A percentile compares a stretch with the other conserved stretches of the same genome.
phyloP scores from a whole-genome alignment of 1,140 invertebrate species.

The Rhopalosiphum padi region DNA sequence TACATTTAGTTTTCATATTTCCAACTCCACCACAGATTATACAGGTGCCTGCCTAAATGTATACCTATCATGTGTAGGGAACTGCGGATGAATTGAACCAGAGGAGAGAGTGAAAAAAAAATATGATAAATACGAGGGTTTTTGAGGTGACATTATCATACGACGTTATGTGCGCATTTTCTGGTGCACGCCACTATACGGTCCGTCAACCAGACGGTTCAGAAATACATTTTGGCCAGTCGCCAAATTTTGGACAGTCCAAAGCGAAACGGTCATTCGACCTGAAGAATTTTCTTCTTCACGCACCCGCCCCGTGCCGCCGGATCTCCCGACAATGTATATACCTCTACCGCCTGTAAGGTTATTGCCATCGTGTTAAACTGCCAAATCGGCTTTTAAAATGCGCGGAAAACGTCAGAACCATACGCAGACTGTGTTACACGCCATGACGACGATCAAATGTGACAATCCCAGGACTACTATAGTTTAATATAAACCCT shows the following conservation, averaged over 20 bases:
- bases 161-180: neutral
- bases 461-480: neutral
- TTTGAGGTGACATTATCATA: slow-evolving; percentile 45
- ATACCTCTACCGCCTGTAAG: neutral
- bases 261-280: slow-evolving; percentile 56
- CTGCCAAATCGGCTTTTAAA: slow-evolving; percentile 44
- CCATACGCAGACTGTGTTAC: neutral
- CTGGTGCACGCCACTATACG: neutral
- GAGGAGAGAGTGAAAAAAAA: neutral
- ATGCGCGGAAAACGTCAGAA: neutral
- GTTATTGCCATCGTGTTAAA: slow-evolving; percentile 27
- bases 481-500: neutral
- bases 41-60: neutral
- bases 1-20: neutral
- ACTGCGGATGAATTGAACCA: neutral
- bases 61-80: neutral
- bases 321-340: neutral
- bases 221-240: slow-evolving; percentile 45
- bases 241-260: slow-evolving; percentile 52
- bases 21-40: neutral
- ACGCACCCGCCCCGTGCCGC: neutral
- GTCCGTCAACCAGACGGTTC: slow-evolving; percentile 44
- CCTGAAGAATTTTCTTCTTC: slow-evolving; percentile 46
- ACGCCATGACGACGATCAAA: neutral
- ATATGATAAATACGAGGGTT: neutral